Evolutionary conservation across 2,113 vertebrate genomes (phyloP).

Genomic region (Malaclemys terrapin): DNA sequence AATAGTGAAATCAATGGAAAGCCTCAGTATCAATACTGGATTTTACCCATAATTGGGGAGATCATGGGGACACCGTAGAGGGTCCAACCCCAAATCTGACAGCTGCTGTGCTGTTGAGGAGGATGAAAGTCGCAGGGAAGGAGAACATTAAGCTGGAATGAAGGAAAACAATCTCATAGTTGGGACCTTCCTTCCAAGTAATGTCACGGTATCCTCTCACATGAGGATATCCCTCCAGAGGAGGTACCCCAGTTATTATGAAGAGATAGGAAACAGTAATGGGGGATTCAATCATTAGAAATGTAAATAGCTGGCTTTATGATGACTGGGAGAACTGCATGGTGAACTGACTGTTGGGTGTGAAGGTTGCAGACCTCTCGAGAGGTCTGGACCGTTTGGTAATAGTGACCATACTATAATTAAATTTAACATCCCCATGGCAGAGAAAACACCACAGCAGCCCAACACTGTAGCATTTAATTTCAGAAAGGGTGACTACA

Average conservation of each 20-base stretch:
- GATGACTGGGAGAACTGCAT: neutral
- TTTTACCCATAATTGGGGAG: rapidly evolving
- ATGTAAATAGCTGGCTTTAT: no score
- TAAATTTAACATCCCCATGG: no score
- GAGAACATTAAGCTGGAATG: neutral
- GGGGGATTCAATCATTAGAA: no score
- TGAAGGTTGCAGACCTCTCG: neutral
- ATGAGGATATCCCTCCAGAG: no score
- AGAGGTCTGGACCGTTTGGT: neutral
- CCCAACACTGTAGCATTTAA: no score
- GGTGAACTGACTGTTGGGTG: neutral
- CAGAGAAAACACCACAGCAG: no score
- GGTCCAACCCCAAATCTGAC: neutral
- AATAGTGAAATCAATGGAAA: neutral
- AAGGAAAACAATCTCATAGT: neutral
- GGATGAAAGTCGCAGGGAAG: neutral
- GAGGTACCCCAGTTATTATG: no score
- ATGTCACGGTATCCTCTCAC: neutral
- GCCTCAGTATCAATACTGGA: neutral
- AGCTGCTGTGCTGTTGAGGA: neutral
- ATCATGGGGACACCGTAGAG: neutral
- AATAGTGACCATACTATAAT: no score
- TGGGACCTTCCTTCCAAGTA: neutral
- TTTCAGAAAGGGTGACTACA: no score
- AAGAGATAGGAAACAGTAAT: no score